Evolutionary conservation across 23 tunicate genomes (phyloP), one percentile per base, ranked within the genome.

Genomic region (Oikopleura dioica): DNA sequence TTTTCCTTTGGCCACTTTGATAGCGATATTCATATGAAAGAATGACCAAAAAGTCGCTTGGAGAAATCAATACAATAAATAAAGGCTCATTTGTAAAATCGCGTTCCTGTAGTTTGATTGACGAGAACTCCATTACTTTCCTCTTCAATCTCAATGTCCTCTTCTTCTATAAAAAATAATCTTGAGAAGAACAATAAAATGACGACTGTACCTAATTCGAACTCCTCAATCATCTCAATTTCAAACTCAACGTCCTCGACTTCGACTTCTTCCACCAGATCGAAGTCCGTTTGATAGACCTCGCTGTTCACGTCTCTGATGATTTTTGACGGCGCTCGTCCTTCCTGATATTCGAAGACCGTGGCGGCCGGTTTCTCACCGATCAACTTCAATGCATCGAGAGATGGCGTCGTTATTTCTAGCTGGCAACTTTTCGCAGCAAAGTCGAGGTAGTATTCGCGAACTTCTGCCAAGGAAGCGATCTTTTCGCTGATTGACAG

Each of bases 201-300:
- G n/a, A n/a, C n/a, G n/a, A n/a, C n/a, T n/a, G n/a, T n/a, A 23
- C 26, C 72, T 23, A 63, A 12, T 24, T 24, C 30, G 26, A 63
- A 63, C 2, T 63, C 72, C 5, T 63, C 72, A 28, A 63, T 31
- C 72, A 63, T 63, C 26, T 63, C 72, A 28, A 63, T 63, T 63
- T 23, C 16, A 28, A 12, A 63, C 29, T 63, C 72, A n/a, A n/a
- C n/a, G n/a, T n/a, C n/a, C 26, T 63, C 72, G 33, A 28, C 32
- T 2, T 63, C 72, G 33, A 63, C 33, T 2, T 12, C 33, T 28
- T 63, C 72, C 32, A 63, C 32, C 33, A 31, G 26, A 2, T 63
- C 72, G 33, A 16, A 63, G 16, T 63, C 72, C 2, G 30, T 63
- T 21, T 23, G 72, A n/a, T n/a, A n/a, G n/a, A n/a, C n/a, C 30